Evolutionary conservation across 2,113 vertebrate species (phyloP).

Genomic region (Misgurnus mizolepis): DNA sequence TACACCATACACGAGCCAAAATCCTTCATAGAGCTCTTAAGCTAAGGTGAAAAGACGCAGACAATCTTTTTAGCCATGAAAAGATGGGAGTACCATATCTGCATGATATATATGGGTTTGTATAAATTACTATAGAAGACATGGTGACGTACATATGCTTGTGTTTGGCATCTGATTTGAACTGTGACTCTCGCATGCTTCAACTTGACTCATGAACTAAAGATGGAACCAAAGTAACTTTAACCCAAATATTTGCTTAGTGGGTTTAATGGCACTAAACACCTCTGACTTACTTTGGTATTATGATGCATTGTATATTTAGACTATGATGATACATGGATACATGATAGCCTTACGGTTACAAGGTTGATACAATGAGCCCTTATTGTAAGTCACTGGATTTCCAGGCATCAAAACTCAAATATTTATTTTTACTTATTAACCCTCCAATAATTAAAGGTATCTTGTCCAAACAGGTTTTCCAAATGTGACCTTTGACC

Average conservation of each 20-base stretch:
- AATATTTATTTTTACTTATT: too few species aligned
- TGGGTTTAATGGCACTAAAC: not conserved
- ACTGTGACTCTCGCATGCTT: conserved; percentile 8
- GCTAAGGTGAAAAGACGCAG: not conserved
- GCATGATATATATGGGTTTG: not conserved
- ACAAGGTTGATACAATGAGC: too few species aligned
- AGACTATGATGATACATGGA: too few species aligned
- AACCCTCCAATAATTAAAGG: too few species aligned
- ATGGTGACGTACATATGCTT: not conserved
- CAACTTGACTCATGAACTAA: not conserved
- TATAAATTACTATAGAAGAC: not conserved
- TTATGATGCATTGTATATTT: not conserved
- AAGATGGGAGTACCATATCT: not conserved
- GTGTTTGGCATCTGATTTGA: not conserved
- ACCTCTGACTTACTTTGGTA: not conserved
- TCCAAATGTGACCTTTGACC: too few species aligned
- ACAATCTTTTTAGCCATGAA: not conserved
- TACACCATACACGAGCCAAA: conserved; percentile 1
- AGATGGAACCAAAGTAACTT: not conserved
- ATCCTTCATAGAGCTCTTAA: not conserved
- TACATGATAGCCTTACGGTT: too few species aligned
- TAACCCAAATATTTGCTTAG: not conserved
- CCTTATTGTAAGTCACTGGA: too few species aligned
- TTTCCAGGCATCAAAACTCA: too few species aligned
- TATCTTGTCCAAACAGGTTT: too few species aligned